Percentiles rank a stretch among this genome's conserved stretches.
Conservation (phyloP, 2,113 vertebrate genomes). For the Cephalopholis sonnerati region DNA sequence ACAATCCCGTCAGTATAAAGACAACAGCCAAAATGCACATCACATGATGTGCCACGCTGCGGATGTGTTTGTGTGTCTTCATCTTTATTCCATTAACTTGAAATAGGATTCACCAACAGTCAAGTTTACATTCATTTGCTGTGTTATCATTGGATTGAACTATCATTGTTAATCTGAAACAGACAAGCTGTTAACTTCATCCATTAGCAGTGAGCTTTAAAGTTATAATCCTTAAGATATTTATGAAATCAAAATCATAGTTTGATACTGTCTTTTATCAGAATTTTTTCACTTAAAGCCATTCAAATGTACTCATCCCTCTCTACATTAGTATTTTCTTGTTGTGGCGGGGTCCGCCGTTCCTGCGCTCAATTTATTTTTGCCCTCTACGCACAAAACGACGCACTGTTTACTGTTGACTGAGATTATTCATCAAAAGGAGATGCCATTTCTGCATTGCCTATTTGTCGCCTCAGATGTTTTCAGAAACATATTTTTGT, state of each 20-base stretch:
- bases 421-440: background rate
- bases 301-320: background rate
- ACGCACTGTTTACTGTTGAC: background rate
- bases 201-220: background rate
- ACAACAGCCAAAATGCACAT: too few relatives aligned
- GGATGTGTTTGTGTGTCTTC: too few relatives aligned
- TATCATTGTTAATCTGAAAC: background rate
- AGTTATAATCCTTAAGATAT: background rate
- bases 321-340: background rate
- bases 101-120: background rate
- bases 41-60: too few relatives aligned
- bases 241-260: background rate
- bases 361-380: too few relatives aligned
- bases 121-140: background rate
- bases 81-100: background rate
- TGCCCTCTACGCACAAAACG: too few relatives aligned
- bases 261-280: background rate
- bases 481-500: too few relatives aligned
- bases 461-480: too few relatives aligned
- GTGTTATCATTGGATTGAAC: background rate
- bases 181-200: background rate
- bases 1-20: too few relatives aligned
- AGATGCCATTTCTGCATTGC: too few relatives aligned
- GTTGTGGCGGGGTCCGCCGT: too few relatives aligned
- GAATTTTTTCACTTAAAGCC: background rate